These are phyloP conservation scores for Beroe forskalii DNA, from an alignment of 37 sponge, comb jelly and placozoan species.

Conservation along the genomic window DNA sequence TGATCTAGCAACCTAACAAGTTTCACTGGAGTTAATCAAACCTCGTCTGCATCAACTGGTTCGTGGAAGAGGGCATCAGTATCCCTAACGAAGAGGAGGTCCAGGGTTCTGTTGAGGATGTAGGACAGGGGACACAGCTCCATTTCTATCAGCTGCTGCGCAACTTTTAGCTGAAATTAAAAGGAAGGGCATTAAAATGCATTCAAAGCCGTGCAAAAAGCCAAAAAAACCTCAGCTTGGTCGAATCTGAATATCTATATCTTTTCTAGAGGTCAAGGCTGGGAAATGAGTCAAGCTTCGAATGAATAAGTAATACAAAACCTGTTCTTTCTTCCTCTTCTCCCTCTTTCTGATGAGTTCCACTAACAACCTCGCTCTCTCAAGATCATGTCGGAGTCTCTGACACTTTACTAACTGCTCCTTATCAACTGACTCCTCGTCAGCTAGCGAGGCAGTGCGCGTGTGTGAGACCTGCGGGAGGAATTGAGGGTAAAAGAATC, in stretches of 20 bases:
- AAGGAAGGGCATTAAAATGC: no score
- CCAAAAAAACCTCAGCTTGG: no score
- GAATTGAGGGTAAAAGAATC: no score
- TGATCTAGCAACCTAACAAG: no score
- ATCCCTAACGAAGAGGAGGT: slow-evolving; percentile 76
- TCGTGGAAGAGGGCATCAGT: slow-evolving; percentile 88
- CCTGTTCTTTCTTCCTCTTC: slow-evolving; percentile 90
- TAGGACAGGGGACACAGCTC: slow-evolving; percentile 74
- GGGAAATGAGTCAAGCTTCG: no score
- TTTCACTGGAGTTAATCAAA: no score
- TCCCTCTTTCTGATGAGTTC: slow-evolving; percentile 93
- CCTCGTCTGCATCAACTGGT: slow-evolving; percentile 89
- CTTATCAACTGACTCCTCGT: slow-evolving; percentile 76
- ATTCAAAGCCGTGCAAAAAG: no score
- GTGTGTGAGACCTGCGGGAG: slow-evolving; percentile 28
- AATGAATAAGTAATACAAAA: no score
- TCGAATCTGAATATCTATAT: no score
- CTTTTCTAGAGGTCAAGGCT: no score
- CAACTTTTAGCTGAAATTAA: slow-evolving; percentile 69
- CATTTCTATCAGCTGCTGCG: slow-evolving; percentile 73
- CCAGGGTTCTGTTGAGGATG: slow-evolving; percentile 75
- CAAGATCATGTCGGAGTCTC: slow-evolving; percentile 85
- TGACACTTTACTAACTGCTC: slow-evolving; percentile 87
- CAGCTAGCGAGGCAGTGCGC: slow-evolving; percentile 46
- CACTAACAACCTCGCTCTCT: slow-evolving; percentile 85